Conservation (phyloP, 1,140 invertebrate species). For the Ceratitis capitata region DNA sequence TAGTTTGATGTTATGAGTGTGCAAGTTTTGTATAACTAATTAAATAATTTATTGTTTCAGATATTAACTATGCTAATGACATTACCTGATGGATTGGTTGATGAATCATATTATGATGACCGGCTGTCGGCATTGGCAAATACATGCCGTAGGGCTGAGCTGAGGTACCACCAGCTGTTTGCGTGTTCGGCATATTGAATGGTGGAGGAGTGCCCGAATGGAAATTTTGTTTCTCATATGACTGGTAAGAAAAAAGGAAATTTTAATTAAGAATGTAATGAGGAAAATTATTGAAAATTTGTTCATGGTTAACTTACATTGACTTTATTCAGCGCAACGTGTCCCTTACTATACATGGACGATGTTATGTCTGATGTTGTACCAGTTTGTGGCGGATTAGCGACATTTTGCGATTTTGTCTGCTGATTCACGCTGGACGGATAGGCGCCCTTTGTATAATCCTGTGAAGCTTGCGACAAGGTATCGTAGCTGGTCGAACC, state of each 20-base stretch:
- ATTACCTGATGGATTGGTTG: conserved; percentile 79
- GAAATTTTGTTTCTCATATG: conserved; percentile 86
- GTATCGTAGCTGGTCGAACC: conserved; percentile 75
- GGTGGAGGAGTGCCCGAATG: conserved; percentile 85
- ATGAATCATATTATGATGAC: conserved; percentile 75
- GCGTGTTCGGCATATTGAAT: conserved; percentile 78
- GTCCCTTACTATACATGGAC: conserved; percentile 78
- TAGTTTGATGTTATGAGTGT: not conserved
- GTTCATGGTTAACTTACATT: conserved; percentile 68
- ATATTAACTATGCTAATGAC: conserved; percentile 14
- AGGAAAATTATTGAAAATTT: not conserved
- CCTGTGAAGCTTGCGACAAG: conserved; percentile 68
- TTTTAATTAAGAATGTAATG: not conserved
- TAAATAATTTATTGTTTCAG: not conserved
- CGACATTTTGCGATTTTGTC: conserved; percentile 69
- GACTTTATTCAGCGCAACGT: conserved; percentile 78
- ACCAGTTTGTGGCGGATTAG: conserved; percentile 69
- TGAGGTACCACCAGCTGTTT: conserved; percentile 76
- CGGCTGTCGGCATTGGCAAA: conserved; percentile 76
- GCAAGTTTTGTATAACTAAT: not conserved
- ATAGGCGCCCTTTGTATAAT: conserved; percentile 71
- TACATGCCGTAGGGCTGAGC: conserved; percentile 76
- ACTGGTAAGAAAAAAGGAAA: conserved; percentile 67
- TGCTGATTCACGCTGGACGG: conserved; percentile 67
- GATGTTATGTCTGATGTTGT: conserved; percentile 73